phyloP scores from a whole-genome alignment of 2,797 vertebrate genomes.

The Lophura swinhoii region DNA sequence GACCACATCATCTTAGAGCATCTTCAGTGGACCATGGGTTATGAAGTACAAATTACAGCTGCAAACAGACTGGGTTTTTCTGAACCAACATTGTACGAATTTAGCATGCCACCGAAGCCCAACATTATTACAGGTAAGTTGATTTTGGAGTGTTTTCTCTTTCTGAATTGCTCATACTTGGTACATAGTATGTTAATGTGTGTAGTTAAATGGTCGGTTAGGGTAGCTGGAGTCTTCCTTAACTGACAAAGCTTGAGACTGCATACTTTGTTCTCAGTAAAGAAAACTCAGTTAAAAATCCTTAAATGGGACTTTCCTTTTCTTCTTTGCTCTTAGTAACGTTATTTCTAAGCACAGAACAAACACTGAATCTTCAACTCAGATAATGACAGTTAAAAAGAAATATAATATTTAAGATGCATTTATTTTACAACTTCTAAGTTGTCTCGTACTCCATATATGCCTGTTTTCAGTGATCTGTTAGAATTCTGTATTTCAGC shows the following conservation, averaged over 20 bases:
- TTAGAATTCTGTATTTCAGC: neutral
- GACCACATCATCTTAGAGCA: constrained; percentile 95
- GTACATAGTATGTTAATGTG: neutral
- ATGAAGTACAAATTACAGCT: constrained; percentile 97
- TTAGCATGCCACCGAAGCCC: constrained; percentile 98
- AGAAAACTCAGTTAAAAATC: neutral
- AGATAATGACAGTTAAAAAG: neutral
- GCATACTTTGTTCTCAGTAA: neutral
- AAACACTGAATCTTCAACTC: neutral
- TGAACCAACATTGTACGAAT: constrained; percentile 96
- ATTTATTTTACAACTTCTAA: neutral
- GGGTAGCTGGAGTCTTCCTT: neutral
- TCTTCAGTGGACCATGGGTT: constrained; percentile 96
- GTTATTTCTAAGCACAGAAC: neutral
- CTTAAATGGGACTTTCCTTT: neutral
- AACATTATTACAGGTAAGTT: constrained; percentile 94
- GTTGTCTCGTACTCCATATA: neutral
- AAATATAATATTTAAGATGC: neutral
- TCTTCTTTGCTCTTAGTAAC: neutral
- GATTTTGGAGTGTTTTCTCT: neutral
- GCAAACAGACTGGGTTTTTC: constrained; percentile 95
- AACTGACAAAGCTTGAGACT: neutral
- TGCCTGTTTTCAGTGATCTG: neutral
- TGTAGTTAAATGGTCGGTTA: neutral
- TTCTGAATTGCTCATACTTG: neutral